A percentile compares a stretch with the other conserved stretches of the same genome.
These are phyloP conservation scores for Tetragonula carbonaria DNA, from an alignment of 2,888 invertebrate genomes.

Conservation along the genomic window DNA sequence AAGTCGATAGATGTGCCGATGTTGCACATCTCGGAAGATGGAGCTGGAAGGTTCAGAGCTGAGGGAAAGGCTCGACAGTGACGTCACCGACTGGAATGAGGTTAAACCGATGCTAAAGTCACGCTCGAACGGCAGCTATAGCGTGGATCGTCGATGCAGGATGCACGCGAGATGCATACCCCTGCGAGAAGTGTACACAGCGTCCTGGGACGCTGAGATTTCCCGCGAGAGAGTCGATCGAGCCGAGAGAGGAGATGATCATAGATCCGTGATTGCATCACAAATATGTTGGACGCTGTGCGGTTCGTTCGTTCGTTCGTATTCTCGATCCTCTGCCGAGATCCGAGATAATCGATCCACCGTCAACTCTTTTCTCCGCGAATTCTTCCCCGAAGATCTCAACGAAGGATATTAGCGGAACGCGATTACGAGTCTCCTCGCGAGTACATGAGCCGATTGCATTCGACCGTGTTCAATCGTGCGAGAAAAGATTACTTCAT, in stretches of 20 bases:
- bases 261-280: conserved; percentile 71
- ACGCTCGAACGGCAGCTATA: conserved; percentile 56
- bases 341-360: conserved; percentile 45
- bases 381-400: conserved; percentile 39
- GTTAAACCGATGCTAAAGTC: conserved; percentile 79
- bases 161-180: conserved; percentile 44
- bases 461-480: not conserved
- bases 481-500: not conserved
- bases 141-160: conserved; percentile 30
- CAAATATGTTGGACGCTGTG: conserved; percentile 34
- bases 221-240: conserved; percentile 42
- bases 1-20: conserved; percentile 73
- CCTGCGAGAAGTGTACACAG: conserved; percentile 48
- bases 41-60: conserved; percentile 74
- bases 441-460: not conserved
- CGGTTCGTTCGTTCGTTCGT: conserved; percentile 13
- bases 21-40: conserved; percentile 78
- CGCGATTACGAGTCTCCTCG: conserved; percentile 46
- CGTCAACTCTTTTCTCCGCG: conserved; percentile 4
- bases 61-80: conserved; percentile 79
- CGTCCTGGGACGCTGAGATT: conserved; percentile 50
- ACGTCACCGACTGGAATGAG: conserved; percentile 82
- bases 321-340: conserved; percentile 54
- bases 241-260: conserved; percentile 33
- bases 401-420: conserved; percentile 14